Evolutionary conservation across 2,888 invertebrate species (phyloP).

Genomic region (Cremastinae sp.): DNA sequence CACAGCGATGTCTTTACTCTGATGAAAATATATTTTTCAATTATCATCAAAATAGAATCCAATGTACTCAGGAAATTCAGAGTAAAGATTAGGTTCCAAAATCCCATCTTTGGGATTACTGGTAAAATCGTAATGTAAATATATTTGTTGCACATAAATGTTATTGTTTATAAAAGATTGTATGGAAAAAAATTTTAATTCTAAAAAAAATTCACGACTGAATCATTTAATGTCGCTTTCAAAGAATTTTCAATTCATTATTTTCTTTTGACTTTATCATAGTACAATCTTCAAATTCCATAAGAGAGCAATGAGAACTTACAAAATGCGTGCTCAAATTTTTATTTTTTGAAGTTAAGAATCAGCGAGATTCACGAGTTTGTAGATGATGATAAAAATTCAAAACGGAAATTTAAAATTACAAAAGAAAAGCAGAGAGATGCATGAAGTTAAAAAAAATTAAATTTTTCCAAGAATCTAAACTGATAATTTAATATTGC

Average conservation of each 20-base stretch:
- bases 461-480: background rate
- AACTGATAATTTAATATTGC: background rate
- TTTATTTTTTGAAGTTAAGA: constrained; percentile 10
- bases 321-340: constrained; percentile 16
- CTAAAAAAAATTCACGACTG: no score
- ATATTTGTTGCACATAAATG: no score
- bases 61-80: no score
- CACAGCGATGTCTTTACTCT: background rate
- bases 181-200: no score
- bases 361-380: constrained; percentile 6
- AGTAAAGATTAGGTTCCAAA: no score
- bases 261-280: constrained; percentile 19
- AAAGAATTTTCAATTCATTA: constrained; percentile 3
- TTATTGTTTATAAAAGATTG: no score
- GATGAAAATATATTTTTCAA: background rate
- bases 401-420: no score
- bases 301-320: constrained; percentile 10
- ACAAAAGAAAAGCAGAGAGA: background rate
- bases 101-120: no score
- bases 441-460: constrained; percentile 20
- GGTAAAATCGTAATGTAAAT: no score
- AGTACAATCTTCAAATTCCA: constrained; percentile 38
- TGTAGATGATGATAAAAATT: no score
- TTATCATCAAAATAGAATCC: no score
- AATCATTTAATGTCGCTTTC: background rate